Evolutionary conservation across 2,888 invertebrate genomes (phyloP).

Genomic region (Heliconius charithonia): DNA sequence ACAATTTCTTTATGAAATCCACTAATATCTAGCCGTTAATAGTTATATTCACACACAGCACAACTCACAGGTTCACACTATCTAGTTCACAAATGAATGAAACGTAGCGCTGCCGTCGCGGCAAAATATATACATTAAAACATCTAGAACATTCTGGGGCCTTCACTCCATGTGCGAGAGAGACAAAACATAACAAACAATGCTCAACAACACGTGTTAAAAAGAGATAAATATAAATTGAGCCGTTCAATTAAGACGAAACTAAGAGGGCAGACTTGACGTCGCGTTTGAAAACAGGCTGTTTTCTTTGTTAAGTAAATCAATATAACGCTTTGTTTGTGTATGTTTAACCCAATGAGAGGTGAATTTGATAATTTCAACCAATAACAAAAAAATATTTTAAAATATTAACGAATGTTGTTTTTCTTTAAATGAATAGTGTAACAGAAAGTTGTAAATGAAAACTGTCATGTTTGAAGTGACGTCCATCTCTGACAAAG

Average conservation of each 20-base stretch:
- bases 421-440: not conserved
- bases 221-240: conserved; percentile 78
- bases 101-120: conserved; percentile 81
- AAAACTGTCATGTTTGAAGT: conserved; percentile 14
- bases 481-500: conserved; percentile 28
- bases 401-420: conserved; percentile 1
- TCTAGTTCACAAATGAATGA: conserved; percentile 69
- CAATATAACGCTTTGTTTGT: conserved; percentile 27
- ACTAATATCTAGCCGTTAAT: conserved; percentile 56
- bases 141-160: conserved; percentile 88
- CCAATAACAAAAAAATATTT: conserved; percentile 29
- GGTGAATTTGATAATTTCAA: not conserved
- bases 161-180: conserved; percentile 68
- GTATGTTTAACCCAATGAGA: conserved; percentile 37
- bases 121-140: conserved; percentile 86
- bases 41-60: conserved; percentile 67
- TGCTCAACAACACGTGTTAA: conserved; percentile 47
- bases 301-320: conserved; percentile 43
- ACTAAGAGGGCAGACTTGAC: conserved; percentile 56
- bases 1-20: conserved; percentile 48
- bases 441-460: not conserved
- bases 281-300: conserved; percentile 52
- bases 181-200: conserved; percentile 58
- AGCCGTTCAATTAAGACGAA: conserved; percentile 57
- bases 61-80: conserved; percentile 69